Evolutionary conservation across 2,113 vertebrate genomes (phyloP).

Genomic region (Ramphastos sulfuratus): DNA sequence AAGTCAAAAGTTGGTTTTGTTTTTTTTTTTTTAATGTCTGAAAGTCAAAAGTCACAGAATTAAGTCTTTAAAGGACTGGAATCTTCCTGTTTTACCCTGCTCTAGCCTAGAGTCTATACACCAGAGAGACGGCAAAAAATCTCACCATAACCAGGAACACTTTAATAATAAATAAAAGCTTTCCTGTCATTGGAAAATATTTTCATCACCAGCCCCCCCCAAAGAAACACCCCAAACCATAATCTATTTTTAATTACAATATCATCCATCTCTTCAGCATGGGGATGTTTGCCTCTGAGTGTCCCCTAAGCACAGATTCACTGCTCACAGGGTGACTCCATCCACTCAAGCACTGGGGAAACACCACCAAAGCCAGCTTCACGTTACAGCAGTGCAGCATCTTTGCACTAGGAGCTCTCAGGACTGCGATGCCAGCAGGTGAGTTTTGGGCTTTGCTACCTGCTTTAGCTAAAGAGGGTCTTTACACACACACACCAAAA

Average conservation of each 20-base stretch:
- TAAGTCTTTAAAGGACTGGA: not conserved
- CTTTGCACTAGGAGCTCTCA: not conserved
- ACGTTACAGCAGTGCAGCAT: not conserved
- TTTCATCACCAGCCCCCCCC: not conserved
- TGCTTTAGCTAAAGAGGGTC: not conserved
- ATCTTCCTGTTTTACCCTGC: not conserved
- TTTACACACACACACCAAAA: not conserved
- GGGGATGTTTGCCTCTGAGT: not conserved
- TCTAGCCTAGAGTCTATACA: not conserved
- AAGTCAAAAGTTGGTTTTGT: not conserved
- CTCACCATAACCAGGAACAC: not conserved
- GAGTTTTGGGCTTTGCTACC: too few relatives aligned
- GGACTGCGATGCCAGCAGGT: not conserved
- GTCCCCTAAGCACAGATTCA: not conserved
- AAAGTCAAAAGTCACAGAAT: not conserved
- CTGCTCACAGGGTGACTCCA: not conserved
- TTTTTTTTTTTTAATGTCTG: not conserved
- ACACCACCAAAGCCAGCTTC: not conserved
- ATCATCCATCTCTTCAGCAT: not conserved
- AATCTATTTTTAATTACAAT: not conserved
- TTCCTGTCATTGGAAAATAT: not conserved
- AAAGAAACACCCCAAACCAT: too few relatives aligned
- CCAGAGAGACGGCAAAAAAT: slow-evolving; percentile 14
- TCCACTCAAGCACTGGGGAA: not conserved
- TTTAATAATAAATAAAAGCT: slow-evolving; percentile 43